Evolutionary conservation across 2,797 vertebrate genomes (phyloP), one percentile per base, ranked within the genome.

Genomic region (Austrolebias charrua): DNA sequence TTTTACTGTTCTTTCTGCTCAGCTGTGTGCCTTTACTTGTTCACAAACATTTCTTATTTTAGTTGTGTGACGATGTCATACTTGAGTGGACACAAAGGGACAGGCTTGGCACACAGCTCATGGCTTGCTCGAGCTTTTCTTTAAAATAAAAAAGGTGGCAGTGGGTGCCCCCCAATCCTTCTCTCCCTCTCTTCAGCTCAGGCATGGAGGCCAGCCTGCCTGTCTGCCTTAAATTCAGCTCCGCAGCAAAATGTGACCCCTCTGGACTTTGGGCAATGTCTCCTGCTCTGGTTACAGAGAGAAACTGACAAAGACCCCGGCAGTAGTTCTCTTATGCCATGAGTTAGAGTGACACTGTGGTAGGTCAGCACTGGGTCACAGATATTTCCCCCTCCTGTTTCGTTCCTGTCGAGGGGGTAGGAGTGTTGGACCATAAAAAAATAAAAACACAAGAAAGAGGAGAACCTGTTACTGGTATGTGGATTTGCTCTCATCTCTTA

Each of bases 221-320:
- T 75, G 65, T 78, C 76, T 63, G 78, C 79, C 81, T 87, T 87
- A 88, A 84, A 89, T 85, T 88, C 83, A 81, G 78, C 87, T 85
- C 77, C 1, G 59, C 84, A 86, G 88, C 83, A 89, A 84, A 90
- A 90, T 83, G 79, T 80, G 87, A 89, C 83, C 88, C 86, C 84
- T 88, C 82, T 78, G 80, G 88, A 89, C 88, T 89, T 76, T 83
- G 80, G 82, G 81, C 85, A 82, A 84, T 81, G 88, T 87, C 87
- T 88, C 71, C 73, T 85, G 74, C 90, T 90, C 87, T 77, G 69
- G 86, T 86, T 85, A 85, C 88, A 88, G 84, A 90, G 84, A 87
- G 84, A 83, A 90, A 87, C 85, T 89, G 90, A 90, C 89, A 90
- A 82, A 87, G 84, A 89, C 80, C 75, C 79, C 70, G 71, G 82